Percentiles rank a stretch among this genome's conserved stretches.
Conservation (phyloP, 2,113 vertebrate species). For the Heterotilapia buettikoferi region DNA sequence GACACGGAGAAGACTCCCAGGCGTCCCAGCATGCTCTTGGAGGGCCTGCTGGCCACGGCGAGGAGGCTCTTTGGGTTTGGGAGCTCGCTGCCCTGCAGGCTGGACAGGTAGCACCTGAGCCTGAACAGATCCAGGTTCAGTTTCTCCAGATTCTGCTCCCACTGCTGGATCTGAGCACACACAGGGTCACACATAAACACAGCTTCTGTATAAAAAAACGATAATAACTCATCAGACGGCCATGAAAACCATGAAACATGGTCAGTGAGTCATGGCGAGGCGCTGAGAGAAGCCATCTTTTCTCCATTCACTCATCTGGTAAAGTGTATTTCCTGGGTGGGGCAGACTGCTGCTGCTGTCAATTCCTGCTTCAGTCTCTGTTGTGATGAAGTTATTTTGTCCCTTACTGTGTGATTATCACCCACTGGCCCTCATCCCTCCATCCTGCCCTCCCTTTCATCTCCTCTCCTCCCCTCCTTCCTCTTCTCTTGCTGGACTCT, state of each 20-base stretch:
- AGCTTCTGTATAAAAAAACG: not conserved
- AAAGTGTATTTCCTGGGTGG: not conserved
- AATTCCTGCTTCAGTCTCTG: not conserved
- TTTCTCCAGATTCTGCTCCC: conserved; percentile 95
- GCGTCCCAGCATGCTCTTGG: conserved; percentile 83
- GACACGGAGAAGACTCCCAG: conserved; percentile 90
- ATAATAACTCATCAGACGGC: not conserved
- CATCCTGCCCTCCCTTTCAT: not conserved
- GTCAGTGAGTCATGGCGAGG: not conserved
- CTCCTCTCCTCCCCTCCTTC: not conserved
- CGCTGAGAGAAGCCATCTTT: not conserved
- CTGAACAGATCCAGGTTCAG: conserved; percentile 92
- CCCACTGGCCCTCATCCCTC: not conserved
- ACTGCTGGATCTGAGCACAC: conserved; percentile 83
- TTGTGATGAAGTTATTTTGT: not conserved
- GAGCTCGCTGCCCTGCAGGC: conserved; percentile 88
- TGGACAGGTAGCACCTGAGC: conserved; percentile 87
- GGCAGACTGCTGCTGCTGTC: not conserved
- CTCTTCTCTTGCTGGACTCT: not conserved
- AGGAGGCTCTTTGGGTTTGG: conserved; percentile 93
- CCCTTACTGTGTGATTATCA: not conserved
- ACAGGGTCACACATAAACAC: not conserved
- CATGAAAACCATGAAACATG: not conserved
- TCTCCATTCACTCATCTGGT: not conserved
- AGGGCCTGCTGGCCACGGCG: conserved; percentile 82